These are phyloP conservation scores for Gobio gobio DNA, from an alignment of 2,113 vertebrate genomes.

Conservation along the genomic window DNA sequence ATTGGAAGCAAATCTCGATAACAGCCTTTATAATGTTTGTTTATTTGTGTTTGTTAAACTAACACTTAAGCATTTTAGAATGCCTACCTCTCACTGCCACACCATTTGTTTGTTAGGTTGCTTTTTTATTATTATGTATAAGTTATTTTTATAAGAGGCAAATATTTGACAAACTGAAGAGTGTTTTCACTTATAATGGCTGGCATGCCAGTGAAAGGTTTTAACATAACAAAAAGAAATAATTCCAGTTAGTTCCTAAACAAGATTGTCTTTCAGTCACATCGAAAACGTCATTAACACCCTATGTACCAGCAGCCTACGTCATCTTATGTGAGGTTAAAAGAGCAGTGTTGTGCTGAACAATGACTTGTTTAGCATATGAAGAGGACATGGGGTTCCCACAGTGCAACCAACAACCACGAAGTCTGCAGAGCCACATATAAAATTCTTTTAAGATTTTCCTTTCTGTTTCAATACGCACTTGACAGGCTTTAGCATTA, in stretches of 20 bases:
- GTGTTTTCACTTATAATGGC: not conserved
- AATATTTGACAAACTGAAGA: not conserved
- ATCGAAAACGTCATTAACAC: not conserved
- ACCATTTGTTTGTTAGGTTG: not conserved
- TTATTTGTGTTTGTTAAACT: not conserved
- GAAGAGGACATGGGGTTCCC: not conserved
- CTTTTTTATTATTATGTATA: not conserved
- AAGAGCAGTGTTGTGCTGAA: conserved; percentile 30
- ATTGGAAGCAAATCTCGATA: not conserved
- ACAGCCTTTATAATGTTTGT: not conserved
- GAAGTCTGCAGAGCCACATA: conserved; percentile 16
- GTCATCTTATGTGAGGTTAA: conserved; percentile 17
- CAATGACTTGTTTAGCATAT: conserved; percentile 25
- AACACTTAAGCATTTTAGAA: not conserved
- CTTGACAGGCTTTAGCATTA: not conserved
- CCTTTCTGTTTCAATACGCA: not conserved
- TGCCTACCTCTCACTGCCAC: too few relatives aligned
- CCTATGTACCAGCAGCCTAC: not conserved
- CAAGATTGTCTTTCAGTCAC: not conserved
- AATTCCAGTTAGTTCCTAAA: not conserved
- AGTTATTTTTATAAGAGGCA: not conserved
- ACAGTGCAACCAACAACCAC: conserved; percentile 23
- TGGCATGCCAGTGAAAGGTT: not conserved
- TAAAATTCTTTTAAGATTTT: not conserved
- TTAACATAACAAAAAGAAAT: not conserved